phyloP scores from a whole-genome alignment of 2,888 invertebrate genomes.

The Pristionchus entomophagus region DNA sequence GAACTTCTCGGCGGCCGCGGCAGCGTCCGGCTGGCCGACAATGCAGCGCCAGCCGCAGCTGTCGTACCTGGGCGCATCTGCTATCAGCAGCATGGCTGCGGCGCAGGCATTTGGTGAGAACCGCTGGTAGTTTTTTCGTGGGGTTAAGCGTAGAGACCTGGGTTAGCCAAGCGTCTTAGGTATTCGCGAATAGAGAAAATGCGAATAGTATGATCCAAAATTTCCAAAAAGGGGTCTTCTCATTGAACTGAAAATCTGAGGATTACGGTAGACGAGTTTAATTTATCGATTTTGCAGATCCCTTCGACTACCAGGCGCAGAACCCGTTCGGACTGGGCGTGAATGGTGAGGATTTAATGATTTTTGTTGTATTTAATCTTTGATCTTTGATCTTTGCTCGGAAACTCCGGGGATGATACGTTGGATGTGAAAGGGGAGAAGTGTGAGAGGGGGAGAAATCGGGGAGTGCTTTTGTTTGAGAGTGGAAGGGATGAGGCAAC shows the following conservation, averaged over 20 bases:
- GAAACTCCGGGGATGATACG: constrained; percentile 7
- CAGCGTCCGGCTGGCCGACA: not conserved
- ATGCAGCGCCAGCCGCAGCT: constrained; percentile 32
- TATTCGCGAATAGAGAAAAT: not conserved
- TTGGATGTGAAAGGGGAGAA: not conserved
- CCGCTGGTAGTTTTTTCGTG: not conserved
- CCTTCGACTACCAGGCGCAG: constrained; percentile 34
- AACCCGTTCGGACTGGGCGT: constrained; percentile 13
- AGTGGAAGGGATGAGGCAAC: not conserved
- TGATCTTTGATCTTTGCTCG: not conserved
- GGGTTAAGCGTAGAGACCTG: not conserved
- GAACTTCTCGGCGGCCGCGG: not conserved
- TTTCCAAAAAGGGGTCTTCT: no score
- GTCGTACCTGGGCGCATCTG: not conserved
- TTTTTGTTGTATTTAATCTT: no score
- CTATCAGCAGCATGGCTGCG: constrained; percentile 23
- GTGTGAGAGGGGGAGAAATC: constrained; percentile 15
- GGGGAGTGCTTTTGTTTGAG: constrained; percentile 23
- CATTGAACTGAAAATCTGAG: no score
- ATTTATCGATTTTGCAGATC: constrained; percentile 32
- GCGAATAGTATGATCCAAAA: no score
- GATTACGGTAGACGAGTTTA: constrained; percentile 18
- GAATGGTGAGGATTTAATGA: constrained; percentile 3
- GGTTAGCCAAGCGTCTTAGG: not conserved
- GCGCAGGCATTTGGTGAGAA: constrained; percentile 15